phyloP scores from a whole-genome alignment of 2,113 vertebrate species.

The Gopherus flavomarginatus region DNA sequence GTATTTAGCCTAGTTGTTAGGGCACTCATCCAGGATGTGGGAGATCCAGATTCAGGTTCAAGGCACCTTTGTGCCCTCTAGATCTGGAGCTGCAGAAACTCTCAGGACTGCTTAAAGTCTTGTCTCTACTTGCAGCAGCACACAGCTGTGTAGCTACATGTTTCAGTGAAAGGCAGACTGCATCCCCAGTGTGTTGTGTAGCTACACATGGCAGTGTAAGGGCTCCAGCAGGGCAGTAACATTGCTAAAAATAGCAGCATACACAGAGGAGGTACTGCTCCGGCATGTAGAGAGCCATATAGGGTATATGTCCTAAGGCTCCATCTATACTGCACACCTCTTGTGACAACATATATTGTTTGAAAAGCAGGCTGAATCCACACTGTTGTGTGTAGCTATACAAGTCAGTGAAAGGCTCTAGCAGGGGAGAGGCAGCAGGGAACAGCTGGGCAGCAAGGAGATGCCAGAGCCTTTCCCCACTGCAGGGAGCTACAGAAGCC shows the following conservation, averaged over 20 bases:
- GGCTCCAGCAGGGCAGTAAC: background rate
- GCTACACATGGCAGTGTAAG: background rate
- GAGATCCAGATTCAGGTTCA: background rate
- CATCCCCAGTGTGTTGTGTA: background rate
- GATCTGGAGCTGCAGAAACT: background rate
- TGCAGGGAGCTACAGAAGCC: background rate
- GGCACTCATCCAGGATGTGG: background rate
- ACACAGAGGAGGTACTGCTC: background rate
- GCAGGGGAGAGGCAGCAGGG: no score
- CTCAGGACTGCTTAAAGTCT: background rate
- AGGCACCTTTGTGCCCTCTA: background rate
- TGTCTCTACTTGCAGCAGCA: background rate
- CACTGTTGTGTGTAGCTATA: background rate
- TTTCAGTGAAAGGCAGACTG: background rate
- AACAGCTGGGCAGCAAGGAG: no score
- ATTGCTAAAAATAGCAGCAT: background rate
- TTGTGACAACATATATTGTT: background rate
- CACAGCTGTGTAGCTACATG: background rate
- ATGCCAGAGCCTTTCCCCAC: background rate
- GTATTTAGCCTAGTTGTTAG: background rate
- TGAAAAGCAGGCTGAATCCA: background rate
- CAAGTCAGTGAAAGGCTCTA: background rate
- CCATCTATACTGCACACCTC: background rate
- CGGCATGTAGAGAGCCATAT: no score
- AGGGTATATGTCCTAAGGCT: background rate